Evolutionary conservation across 1,140 invertebrate species (phyloP).

Genomic region (Prorops nasuta): DNA sequence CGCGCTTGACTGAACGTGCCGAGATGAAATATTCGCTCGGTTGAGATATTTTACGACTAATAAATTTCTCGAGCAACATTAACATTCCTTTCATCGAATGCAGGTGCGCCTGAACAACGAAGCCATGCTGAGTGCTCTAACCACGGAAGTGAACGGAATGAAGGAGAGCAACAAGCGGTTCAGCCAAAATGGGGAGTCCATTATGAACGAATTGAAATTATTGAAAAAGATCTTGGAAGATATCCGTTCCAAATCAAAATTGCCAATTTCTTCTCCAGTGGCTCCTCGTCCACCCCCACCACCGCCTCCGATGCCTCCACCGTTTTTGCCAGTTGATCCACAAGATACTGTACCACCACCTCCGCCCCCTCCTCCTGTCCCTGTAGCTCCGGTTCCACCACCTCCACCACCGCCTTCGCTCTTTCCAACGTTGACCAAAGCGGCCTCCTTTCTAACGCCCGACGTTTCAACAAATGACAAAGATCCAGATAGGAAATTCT

Average conservation of each 20-base stretch:
- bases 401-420: conserved; percentile 14
- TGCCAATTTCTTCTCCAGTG: background rate
- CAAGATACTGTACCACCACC: too few species aligned
- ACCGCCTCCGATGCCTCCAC: conserved; percentile 14
- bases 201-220: conserved; percentile 27
- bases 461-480: background rate
- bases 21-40: too few species aligned
- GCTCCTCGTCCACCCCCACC: conserved; percentile 11
- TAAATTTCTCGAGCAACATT: conserved; percentile 2
- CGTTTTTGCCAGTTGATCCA: background rate
- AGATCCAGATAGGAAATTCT: conserved; percentile 22
- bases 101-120: conserved; percentile 26
- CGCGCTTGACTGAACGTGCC: too few species aligned
- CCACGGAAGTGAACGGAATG: conserved; percentile 21
- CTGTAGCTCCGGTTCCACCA: conserved; percentile 6
- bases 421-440: conserved; percentile 11
- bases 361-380: conserved; percentile 2
- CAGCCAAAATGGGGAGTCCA: conserved; percentile 16
- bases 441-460: background rate
- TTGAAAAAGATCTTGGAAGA: conserved; percentile 23
- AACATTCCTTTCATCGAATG: background rate
- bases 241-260: conserved; percentile 5
- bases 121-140: conserved; percentile 18
- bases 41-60: too few species aligned
- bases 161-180: conserved; percentile 21